phyloP scores from a whole-genome alignment of 2,888 invertebrate species.

The Volucella zonaria region DNA sequence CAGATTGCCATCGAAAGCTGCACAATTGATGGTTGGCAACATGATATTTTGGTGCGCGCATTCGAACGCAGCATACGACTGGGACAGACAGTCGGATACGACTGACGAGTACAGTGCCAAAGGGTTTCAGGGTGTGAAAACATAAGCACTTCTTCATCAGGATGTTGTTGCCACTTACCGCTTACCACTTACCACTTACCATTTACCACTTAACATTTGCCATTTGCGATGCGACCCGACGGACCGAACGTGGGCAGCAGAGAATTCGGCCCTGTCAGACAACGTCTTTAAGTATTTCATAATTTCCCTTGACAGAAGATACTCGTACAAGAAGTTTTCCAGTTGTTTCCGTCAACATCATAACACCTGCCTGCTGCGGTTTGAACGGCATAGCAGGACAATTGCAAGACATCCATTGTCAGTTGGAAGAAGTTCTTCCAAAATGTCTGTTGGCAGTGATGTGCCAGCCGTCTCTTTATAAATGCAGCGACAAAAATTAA shows the following conservation, averaged over 20 bases:
- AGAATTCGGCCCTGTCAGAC: slow-evolving; percentile 52
- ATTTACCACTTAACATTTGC: too few species aligned
- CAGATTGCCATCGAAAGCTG: slow-evolving; percentile 71
- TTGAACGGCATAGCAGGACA: background rate
- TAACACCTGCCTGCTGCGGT: slow-evolving; percentile 59
- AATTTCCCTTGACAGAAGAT: slow-evolving; percentile 62
- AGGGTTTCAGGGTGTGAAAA: slow-evolving; percentile 70
- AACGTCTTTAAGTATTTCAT: slow-evolving; percentile 66
- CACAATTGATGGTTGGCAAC: slow-evolving; percentile 73
- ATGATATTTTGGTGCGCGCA: slow-evolving; percentile 68
- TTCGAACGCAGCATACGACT: background rate
- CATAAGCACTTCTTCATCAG: slow-evolving; percentile 61
- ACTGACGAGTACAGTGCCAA: slow-evolving; percentile 64
- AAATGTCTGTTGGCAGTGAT: slow-evolving; percentile 11
- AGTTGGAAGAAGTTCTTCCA: slow-evolving; percentile 33
- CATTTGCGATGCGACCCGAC: too few species aligned
- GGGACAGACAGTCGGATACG: background rate
- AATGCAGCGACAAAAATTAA: slow-evolving; percentile 70
- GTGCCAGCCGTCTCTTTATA: slow-evolving; percentile 31
- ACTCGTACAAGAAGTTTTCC: slow-evolving; percentile 32
- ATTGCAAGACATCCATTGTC: slow-evolving; percentile 8
- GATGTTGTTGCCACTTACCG: slow-evolving; percentile 19
- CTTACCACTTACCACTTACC: too few species aligned
- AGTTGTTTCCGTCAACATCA: slow-evolving; percentile 53
- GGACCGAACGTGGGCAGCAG: slow-evolving; percentile 41